A percentile compares a stretch with the other conserved stretches of the same genome.
These are phyloP conservation scores for Zaprionus lachaisei DNA, from an alignment of 1,140 invertebrate genomes.

Conservation along the genomic window DNA sequence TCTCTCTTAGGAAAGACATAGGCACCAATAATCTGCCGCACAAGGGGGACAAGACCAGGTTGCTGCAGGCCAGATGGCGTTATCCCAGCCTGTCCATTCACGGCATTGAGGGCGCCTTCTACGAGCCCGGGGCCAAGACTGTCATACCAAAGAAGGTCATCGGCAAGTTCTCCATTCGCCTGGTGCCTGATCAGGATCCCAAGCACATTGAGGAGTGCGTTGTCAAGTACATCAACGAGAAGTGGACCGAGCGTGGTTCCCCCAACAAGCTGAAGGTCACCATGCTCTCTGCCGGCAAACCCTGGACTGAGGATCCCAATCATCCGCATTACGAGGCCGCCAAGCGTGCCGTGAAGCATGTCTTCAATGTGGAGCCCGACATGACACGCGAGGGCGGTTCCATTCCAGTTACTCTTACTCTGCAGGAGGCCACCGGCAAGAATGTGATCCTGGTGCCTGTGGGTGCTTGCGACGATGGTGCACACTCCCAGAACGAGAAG, in stretches of 20 bases:
- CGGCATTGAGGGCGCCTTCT: slow-evolving; percentile 95
- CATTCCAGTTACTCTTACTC: slow-evolving; percentile 97
- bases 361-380: slow-evolving; percentile 97
- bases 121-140: slow-evolving; percentile 96
- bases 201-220: slow-evolving; percentile 91
- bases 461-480: slow-evolving; percentile 97
- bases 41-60: slow-evolving; percentile 90
- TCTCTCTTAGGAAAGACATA: slow-evolving; percentile 86
- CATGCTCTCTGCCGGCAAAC: slow-evolving; percentile 90
- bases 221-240: slow-evolving; percentile 89
- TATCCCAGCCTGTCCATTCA: slow-evolving; percentile 96
- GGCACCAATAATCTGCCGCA: slow-evolving; percentile 90
- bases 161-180: slow-evolving; percentile 98
- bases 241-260: slow-evolving; percentile 90
- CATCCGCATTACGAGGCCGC: slow-evolving; percentile 97
- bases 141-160: slow-evolving; percentile 97
- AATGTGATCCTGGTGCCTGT: slow-evolving; percentile 97
- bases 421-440: slow-evolving; percentile 95
- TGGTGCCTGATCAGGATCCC: slow-evolving; percentile 96
- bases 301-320: slow-evolving; percentile 96
- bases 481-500: slow-evolving; percentile 99
- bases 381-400: slow-evolving; percentile 97
- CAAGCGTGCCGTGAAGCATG: slow-evolving; percentile 92
- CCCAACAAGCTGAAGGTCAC: slow-evolving; percentile 94
- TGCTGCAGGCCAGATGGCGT: slow-evolving; percentile 96